Conservation (phyloP, 2,113 vertebrate genomes). For the Anhinga rufa region DNA sequence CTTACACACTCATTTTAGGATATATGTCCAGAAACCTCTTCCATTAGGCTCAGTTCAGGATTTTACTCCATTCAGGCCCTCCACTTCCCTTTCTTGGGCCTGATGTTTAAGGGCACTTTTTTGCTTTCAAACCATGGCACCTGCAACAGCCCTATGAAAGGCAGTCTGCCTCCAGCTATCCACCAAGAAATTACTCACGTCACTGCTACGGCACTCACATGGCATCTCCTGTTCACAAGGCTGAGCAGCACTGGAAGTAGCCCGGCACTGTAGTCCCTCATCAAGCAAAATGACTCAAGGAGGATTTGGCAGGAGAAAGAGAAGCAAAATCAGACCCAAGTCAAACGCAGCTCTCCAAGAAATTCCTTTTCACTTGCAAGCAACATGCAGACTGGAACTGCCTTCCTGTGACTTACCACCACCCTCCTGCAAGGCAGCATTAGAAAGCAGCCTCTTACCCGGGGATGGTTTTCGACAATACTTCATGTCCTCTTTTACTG, state of each 20-base stretch:
- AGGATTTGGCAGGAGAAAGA: conserved; percentile 6
- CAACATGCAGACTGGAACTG: not conserved
- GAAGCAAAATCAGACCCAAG: not conserved
- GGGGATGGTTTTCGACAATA: conserved; percentile 36
- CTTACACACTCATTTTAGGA: not conserved
- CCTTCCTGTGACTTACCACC: conserved; percentile 3
- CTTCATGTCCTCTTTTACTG: conserved; percentile 14
- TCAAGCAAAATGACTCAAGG: not conserved
- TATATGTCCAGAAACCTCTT: not conserved
- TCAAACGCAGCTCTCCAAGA: conserved; percentile 28
- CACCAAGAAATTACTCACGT: not conserved
- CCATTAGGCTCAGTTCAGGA: not conserved
- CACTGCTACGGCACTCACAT: rapidly evolving
- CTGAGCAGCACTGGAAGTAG: not conserved
- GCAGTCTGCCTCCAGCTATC: not conserved
- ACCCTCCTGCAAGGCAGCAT: not conserved
- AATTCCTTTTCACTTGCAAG: conserved; percentile 18
- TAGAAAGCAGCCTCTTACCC: not conserved
- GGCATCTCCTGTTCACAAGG: not conserved
- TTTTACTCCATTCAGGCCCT: not conserved
- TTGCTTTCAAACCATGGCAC: not conserved
- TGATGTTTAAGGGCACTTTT: not conserved
- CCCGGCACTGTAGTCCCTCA: not conserved
- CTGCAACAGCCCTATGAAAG: not conserved
- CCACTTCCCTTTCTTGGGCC: not conserved